These are phyloP conservation scores for Clarias platycephalus DNA, from an alignment of 2,797 vertebrate species.

Conservation along the genomic window DNA sequence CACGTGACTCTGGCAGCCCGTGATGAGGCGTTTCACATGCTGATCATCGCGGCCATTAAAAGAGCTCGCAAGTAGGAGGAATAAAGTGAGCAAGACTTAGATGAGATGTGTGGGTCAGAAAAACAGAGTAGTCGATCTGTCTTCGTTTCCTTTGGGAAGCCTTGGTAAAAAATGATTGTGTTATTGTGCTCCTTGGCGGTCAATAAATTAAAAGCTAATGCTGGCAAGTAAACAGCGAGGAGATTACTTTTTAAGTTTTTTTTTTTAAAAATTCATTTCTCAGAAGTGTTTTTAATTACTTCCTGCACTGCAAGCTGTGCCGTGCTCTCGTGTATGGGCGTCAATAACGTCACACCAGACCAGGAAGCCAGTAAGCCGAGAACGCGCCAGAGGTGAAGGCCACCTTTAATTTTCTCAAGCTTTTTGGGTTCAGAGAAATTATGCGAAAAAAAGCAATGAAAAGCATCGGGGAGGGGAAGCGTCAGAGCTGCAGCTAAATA, in stretches of 20 bases:
- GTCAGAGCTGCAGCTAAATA: conserved; percentile 58
- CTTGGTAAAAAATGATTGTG: conserved; percentile 40
- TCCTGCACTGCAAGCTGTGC: conserved; percentile 57
- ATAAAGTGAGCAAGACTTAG: conserved; percentile 3
- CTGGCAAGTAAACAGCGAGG: conserved; percentile 54
- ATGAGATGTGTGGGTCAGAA: conserved; percentile 21
- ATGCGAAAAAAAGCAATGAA: conserved; percentile 61
- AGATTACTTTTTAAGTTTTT: conserved; percentile 56
- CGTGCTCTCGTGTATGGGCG: conserved; percentile 60
- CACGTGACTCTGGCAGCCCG: background rate
- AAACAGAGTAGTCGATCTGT: conserved; percentile 11
- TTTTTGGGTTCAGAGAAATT: conserved; percentile 51
- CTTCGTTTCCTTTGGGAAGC: conserved; percentile 36
- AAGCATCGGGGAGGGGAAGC: conserved; percentile 52
- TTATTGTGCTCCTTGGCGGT: conserved; percentile 45
- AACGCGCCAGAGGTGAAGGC: conserved; percentile 12
- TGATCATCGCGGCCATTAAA: conserved; percentile 49
- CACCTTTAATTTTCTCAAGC: background rate
- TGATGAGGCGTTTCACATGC: conserved; percentile 45
- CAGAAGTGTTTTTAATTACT: conserved; percentile 67
- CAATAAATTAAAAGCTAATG: conserved; percentile 57
- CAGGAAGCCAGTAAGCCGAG: conserved; percentile 11
- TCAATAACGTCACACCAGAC: conserved; percentile 61
- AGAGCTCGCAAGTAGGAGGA: background rate
- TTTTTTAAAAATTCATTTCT: conserved; percentile 30